A percentile compares a stretch with the other conserved stretches of the same genome.
Evolutionary conservation across 2,888 invertebrate species (phyloP).

Genomic region (Griposia aprilina): DNA sequence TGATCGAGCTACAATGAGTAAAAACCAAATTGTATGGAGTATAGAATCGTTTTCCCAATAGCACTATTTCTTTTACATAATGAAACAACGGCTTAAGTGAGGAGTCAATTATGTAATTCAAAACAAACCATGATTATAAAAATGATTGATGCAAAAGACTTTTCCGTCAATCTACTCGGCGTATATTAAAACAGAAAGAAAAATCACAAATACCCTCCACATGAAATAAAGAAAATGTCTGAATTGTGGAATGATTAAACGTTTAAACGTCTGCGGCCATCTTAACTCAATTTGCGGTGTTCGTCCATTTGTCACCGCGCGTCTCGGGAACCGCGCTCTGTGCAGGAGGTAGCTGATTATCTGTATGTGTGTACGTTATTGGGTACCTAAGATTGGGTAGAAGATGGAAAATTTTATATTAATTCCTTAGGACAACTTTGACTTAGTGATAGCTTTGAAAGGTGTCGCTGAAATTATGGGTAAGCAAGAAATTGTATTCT

Average conservation of each 20-base stretch:
- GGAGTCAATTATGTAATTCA: not conserved
- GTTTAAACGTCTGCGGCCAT: conserved; percentile 70
- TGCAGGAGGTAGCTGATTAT: conserved; percentile 67
- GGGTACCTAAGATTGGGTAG: conserved; percentile 4
- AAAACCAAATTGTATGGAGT: too few species aligned
- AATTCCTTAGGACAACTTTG: too few species aligned
- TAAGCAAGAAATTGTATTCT: not conserved
- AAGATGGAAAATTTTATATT: too few species aligned
- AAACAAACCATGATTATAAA: not conserved
- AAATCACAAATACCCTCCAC: conserved; percentile 44
- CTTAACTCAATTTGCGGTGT: conserved; percentile 79
- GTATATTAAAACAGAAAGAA: conserved; percentile 24
- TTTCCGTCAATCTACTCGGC: not conserved
- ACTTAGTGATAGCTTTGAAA: too few species aligned
- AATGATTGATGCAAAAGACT: too few species aligned
- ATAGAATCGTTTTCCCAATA: too few species aligned
- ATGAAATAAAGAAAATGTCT: conserved; percentile 66
- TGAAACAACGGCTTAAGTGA: too few species aligned
- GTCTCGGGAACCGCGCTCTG: conserved; percentile 67
- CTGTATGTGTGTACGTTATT: conserved; percentile 64
- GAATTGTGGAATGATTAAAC: conserved; percentile 75
- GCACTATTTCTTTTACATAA: too few species aligned
- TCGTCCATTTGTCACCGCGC: conserved; percentile 78
- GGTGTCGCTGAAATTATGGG: not conserved
- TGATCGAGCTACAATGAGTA: too few species aligned